Conservation (phyloP, 2,888 invertebrate genomes). For the Drosophila vallismaia region DNA sequence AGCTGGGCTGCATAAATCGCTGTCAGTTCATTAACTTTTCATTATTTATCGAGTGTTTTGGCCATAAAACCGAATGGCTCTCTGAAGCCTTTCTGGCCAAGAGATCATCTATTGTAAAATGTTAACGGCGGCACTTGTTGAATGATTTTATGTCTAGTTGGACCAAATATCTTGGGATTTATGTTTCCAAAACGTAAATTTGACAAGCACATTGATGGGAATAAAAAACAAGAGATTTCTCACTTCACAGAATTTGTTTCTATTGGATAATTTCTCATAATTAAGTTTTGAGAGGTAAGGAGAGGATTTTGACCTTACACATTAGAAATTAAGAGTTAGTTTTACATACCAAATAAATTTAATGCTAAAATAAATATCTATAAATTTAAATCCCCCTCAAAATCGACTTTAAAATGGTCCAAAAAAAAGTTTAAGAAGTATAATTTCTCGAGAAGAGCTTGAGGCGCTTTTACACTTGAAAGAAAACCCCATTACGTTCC, state of each 20-base stretch:
- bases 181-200: background rate
- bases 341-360: too few species aligned
- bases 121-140: slow-evolving; percentile 17
- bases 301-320: too few species aligned
- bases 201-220: background rate
- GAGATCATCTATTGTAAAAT: slow-evolving; percentile 28
- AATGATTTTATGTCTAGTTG: slow-evolving; percentile 1
- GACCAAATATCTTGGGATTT: background rate
- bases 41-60: slow-evolving; percentile 62
- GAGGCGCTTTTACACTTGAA: slow-evolving; percentile 11
- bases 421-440: background rate
- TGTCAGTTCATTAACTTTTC: slow-evolving; percentile 66
- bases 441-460: background rate
- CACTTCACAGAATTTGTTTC: background rate
- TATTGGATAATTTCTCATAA: background rate
- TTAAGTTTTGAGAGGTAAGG: background rate
- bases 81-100: slow-evolving; percentile 20
- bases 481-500: background rate
- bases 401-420: background rate
- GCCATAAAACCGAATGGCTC: slow-evolving; percentile 24
- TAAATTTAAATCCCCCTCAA: background rate
- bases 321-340: too few species aligned
- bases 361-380: too few species aligned
- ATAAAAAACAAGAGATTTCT: background rate
- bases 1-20: slow-evolving; percentile 60